Conservation (phyloP, 2,888 invertebrate species). For the Phyllotreta cruciferae region DNA sequence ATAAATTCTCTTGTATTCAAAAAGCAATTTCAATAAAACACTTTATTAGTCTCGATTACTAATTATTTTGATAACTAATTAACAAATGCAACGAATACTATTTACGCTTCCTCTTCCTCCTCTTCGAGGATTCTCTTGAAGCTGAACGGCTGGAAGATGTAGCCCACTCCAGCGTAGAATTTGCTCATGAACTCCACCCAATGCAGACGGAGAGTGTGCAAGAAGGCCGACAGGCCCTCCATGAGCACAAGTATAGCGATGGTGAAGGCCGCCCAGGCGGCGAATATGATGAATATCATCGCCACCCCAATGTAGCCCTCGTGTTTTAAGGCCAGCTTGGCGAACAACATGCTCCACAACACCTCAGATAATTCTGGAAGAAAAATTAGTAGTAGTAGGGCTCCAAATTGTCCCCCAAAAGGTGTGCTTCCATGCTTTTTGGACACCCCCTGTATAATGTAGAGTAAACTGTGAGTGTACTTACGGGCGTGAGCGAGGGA, state of each 20-base stretch:
- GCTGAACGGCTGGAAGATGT: conserved; percentile 84
- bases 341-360: conserved; percentile 52
- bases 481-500: conserved; percentile 94
- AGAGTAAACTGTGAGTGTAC: conserved; percentile 54
- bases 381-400: too few relatives aligned
- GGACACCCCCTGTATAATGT: too few relatives aligned
- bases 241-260: conserved; percentile 84
- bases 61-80: neutral
- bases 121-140: conserved; percentile 77
- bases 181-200: conserved; percentile 89
- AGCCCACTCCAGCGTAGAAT: conserved; percentile 85
- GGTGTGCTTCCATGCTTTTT: too few relatives aligned
- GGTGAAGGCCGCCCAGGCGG: conserved; percentile 81
- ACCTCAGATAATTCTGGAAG: conserved; percentile 53
- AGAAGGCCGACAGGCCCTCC: conserved; percentile 91
- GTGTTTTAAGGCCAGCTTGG: conserved; percentile 46
- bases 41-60: too few relatives aligned
- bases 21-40: too few relatives aligned
- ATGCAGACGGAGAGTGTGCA: conserved; percentile 87
- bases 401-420: too few relatives aligned
- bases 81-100: neutral
- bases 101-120: conserved; percentile 51
- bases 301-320: conserved; percentile 59
- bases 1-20: too few relatives aligned
- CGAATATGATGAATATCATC: conserved; percentile 72